Evolutionary conservation across 2,888 invertebrate species (phyloP), one percentile per base, ranked within the genome.

Genomic region (Drosophila antonietae): DNA sequence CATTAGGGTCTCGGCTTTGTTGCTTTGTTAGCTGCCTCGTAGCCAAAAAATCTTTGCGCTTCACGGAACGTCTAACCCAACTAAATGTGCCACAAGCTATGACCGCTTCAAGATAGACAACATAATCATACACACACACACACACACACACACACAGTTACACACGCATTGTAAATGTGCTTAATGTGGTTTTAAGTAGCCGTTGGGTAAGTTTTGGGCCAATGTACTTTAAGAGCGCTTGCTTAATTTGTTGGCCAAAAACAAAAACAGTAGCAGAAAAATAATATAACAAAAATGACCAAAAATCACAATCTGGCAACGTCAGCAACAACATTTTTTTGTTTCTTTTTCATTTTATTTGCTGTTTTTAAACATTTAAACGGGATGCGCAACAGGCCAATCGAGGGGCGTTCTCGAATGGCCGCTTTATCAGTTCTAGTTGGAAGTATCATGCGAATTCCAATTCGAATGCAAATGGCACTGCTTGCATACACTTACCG

Each of bases 401-500:
- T 60, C 55, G n/a, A 56, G 79, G 82, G 83, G 83, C 83, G 83
- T 80, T 52, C 37, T 46, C 52, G 41, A 23, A 28, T 60, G 14
- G 9, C 18, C 39, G 60, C 28, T 49, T 56, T 41, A 31, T 56
- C 49, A 59, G 66, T 57, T 73, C 44, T 33, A 61, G 41, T 46
- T 53, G 20, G 56, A 69, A 57, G 43, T 41, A 35, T 8, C 23
- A 63, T 69, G 33, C 46, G n/a, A 59, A 68, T 46, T 20, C 10
- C 39, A 58, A 59, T 68, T 43, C 44, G 44, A 53, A 62, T 58
- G 44, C 60, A 61, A 28, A 44, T 6, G 28, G 15, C 28, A 33
- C 39, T 41, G 56, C 43, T 49, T 59, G 62, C 31, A 55, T 41
- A 43, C 49, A 69, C 93, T 91, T 92, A 97, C 97, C 97, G 96